Base-by-base conservation (phyloP, 2,113 vertebrate genomes). In the Eclectus roratus region DNA sequence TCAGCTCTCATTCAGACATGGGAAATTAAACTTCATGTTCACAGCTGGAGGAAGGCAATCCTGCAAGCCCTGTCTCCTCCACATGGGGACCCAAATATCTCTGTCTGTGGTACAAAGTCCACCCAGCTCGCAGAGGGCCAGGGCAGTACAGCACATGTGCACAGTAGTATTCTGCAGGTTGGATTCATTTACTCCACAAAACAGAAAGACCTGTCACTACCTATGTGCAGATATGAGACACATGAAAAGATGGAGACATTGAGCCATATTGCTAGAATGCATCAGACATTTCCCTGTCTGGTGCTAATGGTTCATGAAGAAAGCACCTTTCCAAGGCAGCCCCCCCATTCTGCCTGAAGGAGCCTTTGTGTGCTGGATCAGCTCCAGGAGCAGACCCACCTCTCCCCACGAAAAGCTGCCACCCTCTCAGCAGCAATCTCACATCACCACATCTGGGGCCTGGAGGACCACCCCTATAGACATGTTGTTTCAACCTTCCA, bases 41-140 rank as follows among this genome's bases (percentile, higher is more conserved):
- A 79, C 11, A 85, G 41, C 19, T 4, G 3, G 25, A 23, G 79
- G 41, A 71, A 61, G 13, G 49, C 28, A 70, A 3, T 1, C 2
- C 1, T 28, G 9, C 5, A 3, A 85, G 11, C 31, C 25, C 19
- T 6, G 2, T 52, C 69, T 44, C 31, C 31, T 44, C 31, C 31
- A n/a, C 31, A 8, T 0, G 1, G 6, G 12, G 33, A 43, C 7
- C 37, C 0, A 0, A 17, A 9, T 39, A n/a, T 21, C 33, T 61
- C 6, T 0, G 7, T 41, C 47, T 69, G 39, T 2, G 5, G 15
- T 1, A 2, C 11, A 1, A 61, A 80, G 52, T 17, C 29, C 41
- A 60, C 39, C 5, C 23, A 21, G 41, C 25, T n/a, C 56, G 35
- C 46, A 49, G 47, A 68, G 39, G 8, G 47, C 39, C 58, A 11